These are phyloP conservation scores for Tretioscincus oriximinensis DNA, from an alignment of 2,113 vertebrate genomes.

Conservation along the genomic window DNA sequence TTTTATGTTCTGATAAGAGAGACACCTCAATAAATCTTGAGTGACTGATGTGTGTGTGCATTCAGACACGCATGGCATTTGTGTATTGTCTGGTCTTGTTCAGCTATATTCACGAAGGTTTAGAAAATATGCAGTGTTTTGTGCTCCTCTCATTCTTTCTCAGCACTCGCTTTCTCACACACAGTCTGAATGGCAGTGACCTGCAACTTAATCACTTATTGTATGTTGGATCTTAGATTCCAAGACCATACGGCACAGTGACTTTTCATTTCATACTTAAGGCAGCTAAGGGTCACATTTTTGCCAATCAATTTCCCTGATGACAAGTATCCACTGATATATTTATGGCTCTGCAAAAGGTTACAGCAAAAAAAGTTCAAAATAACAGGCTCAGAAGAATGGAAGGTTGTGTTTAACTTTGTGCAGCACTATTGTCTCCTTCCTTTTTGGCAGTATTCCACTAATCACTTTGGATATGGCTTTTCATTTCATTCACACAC, in stretches of 20 bases:
- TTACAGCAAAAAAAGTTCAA: background rate
- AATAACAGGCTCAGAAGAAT: background rate
- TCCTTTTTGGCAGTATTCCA: background rate
- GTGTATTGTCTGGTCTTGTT: background rate
- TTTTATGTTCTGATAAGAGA: background rate
- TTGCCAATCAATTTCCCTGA: background rate
- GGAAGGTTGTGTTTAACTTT: background rate
- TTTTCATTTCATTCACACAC: background rate
- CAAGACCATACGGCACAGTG: background rate
- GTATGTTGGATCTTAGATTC: background rate
- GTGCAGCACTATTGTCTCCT: background rate
- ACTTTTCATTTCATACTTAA: background rate
- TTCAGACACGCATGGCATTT: background rate
- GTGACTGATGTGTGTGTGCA: background rate
- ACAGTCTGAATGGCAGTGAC: background rate
- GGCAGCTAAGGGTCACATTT: background rate
- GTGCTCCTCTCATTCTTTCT: background rate
- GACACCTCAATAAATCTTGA: constrained; percentile 7
- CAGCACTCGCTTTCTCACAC: background rate
- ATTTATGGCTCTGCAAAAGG: background rate
- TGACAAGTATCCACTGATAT: background rate
- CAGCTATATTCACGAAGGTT: rapidly evolving
- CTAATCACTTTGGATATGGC: background rate
- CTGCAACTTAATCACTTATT: background rate
- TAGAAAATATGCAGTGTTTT: background rate